Percentiles rank a stretch among this genome's conserved stretches.
phyloP scores from a whole-genome alignment of 1,140 invertebrate species.

The Tetragonula clypearis region DNA sequence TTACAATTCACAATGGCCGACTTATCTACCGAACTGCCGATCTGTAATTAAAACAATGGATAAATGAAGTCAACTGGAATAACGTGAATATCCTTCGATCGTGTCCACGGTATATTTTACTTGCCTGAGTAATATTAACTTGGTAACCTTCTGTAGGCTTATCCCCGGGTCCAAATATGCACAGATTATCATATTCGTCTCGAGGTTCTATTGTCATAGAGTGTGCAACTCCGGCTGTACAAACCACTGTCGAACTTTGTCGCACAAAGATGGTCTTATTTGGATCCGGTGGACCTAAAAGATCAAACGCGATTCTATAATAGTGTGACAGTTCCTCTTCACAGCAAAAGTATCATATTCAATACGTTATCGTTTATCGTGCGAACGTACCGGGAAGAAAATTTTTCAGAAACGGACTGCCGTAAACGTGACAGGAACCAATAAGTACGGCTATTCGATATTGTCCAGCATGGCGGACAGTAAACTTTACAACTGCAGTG shows the following conservation, averaged over 20 bases:
- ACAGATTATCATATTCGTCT: conserved; percentile 94
- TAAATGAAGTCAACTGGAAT: neutral
- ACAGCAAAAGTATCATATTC: too few species aligned
- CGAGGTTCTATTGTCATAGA: conserved; percentile 92
- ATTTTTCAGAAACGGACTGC: conserved; percentile 86
- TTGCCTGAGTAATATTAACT: conserved; percentile 79
- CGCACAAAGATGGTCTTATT: conserved; percentile 92
- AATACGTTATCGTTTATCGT: neutral
- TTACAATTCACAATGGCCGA: conserved; percentile 83
- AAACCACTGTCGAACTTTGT: conserved; percentile 93
- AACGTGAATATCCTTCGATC: neutral
- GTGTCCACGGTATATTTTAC: neutral
- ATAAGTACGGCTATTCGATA: conserved; percentile 94
- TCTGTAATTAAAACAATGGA: conserved; percentile 68
- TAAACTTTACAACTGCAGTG: conserved; percentile 94
- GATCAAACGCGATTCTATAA: neutral
- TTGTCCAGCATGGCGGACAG: conserved; percentile 93
- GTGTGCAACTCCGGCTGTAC: conserved; percentile 89
- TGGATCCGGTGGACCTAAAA: conserved; percentile 89
- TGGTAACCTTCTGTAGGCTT: conserved; percentile 85
- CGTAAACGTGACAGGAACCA: conserved; percentile 86
- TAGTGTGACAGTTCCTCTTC: neutral
- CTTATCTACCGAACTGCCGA: conserved; percentile 78
- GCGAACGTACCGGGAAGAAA: conserved; percentile 84
- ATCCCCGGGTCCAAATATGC: conserved; percentile 85